phyloP scores from a whole-genome alignment of 1,140 invertebrate species.

The Lucilia cuprina region DNA sequence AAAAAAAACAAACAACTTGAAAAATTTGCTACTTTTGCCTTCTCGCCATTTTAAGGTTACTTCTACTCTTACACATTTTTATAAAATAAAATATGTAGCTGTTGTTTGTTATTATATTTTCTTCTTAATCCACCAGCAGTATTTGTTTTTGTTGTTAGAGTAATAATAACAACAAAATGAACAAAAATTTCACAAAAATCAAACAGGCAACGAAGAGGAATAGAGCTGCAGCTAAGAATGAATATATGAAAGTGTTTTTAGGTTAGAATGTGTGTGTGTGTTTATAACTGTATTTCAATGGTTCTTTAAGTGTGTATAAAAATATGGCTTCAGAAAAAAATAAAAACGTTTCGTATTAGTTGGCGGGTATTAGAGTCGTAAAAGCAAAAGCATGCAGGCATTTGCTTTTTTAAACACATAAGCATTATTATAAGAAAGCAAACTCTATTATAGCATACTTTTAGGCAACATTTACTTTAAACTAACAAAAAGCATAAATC shows the following conservation, averaged over 20 bases:
- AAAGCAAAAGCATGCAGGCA: neutral
- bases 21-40: too few relatives aligned
- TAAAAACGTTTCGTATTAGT: neutral
- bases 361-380: neutral
- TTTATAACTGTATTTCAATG: neutral
- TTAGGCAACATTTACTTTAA: neutral
- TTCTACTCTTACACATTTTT: too few relatives aligned
- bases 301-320: neutral
- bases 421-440: neutral
- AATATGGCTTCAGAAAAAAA: neutral
- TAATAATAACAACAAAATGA: too few relatives aligned
- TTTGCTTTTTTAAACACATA: neutral
- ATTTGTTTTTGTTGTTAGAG: too few relatives aligned
- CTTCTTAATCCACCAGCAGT: too few relatives aligned
- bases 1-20: too few relatives aligned
- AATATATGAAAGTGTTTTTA: neutral
- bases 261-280: too few relatives aligned
- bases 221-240: neutral
- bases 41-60: too few relatives aligned
- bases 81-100: too few relatives aligned
- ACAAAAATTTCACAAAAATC: too few relatives aligned
- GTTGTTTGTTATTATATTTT: too few relatives aligned
- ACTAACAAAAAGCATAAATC: neutral
- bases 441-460: constrained; percentile 6
- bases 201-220: too few relatives aligned